Evolutionary conservation across 2,797 vertebrate species (phyloP).

Genomic region (Silurus lanzhouensis): DNA sequence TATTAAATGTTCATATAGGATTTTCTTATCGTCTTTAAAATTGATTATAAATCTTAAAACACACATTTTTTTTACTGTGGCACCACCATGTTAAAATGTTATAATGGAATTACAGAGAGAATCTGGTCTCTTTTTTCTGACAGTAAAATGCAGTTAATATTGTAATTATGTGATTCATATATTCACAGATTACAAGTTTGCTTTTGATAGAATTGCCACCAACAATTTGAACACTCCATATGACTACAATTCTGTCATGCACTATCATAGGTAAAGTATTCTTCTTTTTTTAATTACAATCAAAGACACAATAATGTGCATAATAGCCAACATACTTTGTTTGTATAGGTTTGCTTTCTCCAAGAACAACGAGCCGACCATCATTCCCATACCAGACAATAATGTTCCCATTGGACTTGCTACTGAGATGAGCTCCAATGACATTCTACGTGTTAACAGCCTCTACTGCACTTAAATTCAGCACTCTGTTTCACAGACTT

Average conservation of each 20-base stretch:
- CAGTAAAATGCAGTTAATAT: not conserved
- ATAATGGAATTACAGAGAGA: no score
- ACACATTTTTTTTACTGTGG: no score
- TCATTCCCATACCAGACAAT: conserved; percentile 65
- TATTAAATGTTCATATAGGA: no score
- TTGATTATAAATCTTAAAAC: no score
- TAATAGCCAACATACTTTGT: not conserved
- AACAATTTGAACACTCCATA: conserved; percentile 50
- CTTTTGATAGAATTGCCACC: conserved; percentile 24
- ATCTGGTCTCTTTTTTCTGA: no score
- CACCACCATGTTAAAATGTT: no score
- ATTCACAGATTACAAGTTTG: conserved; percentile 2
- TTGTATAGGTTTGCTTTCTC: conserved; percentile 63
- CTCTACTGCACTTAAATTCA: conserved; percentile 68
- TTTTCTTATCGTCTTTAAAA: no score
- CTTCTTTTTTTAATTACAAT: not conserved
- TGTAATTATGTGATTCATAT: not conserved
- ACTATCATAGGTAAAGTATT: conserved; percentile 41
- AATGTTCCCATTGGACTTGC: conserved; percentile 66
- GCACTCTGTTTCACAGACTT: not conserved
- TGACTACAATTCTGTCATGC: conserved; percentile 59
- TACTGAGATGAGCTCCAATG: conserved; percentile 63
- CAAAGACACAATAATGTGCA: no score
- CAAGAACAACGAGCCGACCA: conserved; percentile 68
- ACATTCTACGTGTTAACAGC: conserved; percentile 66